Conservation (phyloP, 2,113 vertebrate species). For the Indicator indicator region DNA sequence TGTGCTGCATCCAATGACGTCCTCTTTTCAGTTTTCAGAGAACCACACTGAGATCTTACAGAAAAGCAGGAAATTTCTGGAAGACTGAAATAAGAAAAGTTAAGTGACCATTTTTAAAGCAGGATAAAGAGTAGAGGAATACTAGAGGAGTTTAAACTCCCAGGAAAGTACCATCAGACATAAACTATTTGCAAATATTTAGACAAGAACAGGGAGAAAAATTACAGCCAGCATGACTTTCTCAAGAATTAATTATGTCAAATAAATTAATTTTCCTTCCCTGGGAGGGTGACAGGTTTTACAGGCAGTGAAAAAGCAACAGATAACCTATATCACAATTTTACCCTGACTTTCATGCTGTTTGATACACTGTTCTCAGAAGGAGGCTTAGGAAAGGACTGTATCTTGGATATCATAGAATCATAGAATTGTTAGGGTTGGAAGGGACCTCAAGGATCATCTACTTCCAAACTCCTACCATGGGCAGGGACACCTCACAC, state of each 20-base stretch:
- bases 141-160: not conserved
- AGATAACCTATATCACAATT: not conserved
- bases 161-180: not conserved
- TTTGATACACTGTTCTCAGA: not conserved
- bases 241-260: constrained; percentile 8
- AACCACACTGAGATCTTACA: not conserved
- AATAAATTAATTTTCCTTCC: constrained; percentile 5
- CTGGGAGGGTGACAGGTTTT: not conserved
- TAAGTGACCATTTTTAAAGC: not conserved
- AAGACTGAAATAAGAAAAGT: not conserved
- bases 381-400: not conserved
- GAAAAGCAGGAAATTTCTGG: not conserved
- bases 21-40: not conserved
- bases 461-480: no score
- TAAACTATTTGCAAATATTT: not conserved
- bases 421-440: no score
- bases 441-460: no score
- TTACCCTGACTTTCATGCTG: not conserved
- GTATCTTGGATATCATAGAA: not conserved
- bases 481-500: no score
- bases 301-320: not conserved
- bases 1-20: not conserved
- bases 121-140: not conserved
- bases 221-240: not conserved
- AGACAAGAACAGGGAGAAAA: not conserved